Evolutionary conservation across 2,113 vertebrate species (phyloP).

Genomic region (Rafetus swinhoei): DNA sequence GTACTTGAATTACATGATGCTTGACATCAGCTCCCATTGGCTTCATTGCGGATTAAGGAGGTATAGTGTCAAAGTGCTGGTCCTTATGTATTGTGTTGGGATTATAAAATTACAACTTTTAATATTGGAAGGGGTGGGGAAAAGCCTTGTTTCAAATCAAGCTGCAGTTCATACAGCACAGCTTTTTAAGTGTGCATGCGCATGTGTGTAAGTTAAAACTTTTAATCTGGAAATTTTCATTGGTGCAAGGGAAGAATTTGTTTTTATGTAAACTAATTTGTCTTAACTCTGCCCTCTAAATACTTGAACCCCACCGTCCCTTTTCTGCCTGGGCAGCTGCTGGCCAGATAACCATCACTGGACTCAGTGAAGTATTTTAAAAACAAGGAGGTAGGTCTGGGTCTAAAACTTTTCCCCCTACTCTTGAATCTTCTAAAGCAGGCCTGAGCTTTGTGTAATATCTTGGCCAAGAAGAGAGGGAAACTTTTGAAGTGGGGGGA

Average conservation of each 20-base stretch:
- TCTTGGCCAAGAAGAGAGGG: not conserved
- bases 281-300: not conserved
- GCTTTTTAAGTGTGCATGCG: not conserved
- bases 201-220: not conserved
- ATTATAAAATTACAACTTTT: not conserved
- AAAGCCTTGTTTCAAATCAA: not conserved
- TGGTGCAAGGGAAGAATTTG: accelerated
- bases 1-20: not conserved
- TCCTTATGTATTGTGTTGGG: not conserved
- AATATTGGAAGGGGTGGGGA: not conserved
- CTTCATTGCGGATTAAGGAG: not conserved
- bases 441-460: not conserved
- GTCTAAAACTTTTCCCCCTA: not conserved
- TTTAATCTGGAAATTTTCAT: not conserved
- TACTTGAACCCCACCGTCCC: not conserved
- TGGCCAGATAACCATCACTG: not conserved
- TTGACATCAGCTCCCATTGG: not conserved
- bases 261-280: not conserved
- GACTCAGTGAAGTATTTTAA: not conserved
- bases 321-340: not conserved
- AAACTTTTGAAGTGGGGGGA: not conserved
- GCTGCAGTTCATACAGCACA: not conserved
- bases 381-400: not conserved
- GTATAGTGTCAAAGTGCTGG: not conserved
- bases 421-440: not conserved